Evolutionary conservation across 2,797 vertebrate genomes (phyloP), one percentile per base, ranked within the genome.

Genomic region (Buphagus erythrorhynchus): DNA sequence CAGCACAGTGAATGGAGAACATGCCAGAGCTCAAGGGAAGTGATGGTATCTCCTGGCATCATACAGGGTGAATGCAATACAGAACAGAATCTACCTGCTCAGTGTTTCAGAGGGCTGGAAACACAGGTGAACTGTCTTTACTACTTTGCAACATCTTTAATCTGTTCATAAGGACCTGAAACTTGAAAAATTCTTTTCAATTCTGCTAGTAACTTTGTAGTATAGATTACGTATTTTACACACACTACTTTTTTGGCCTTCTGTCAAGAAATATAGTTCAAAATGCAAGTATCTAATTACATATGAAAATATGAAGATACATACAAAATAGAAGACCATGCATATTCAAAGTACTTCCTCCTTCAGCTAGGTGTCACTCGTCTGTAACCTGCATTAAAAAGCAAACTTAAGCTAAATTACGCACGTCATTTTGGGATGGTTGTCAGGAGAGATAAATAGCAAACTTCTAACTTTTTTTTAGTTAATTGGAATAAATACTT

Each of bases 331-430:
- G 45, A 71, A 52, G 36, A 33, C 45, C 45, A 12, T 1, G 10
- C 19, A 21, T 81, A 69, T 61, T 80, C 49, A 68, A 13, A 86
- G 45, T 80, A 83, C 65, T 94, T 73, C 65, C 52, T 43, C 54
- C 28, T 86, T 91, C 84, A 95, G 84, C 75, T 87, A 82, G 81
- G 74, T 96, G 95, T 84, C 81, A 77, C 86, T 92, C 28, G 28
- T 76, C 88, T 90, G 62, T 87, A 91, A 65, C 66, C 85, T 82
- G 33, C 54, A 75, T 42, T 72, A 54, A 74, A 87, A 80, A 55
- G 40, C 25, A 78, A 61, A 72, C 63, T 26, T 65, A 31, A 87
- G 59, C 42, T 83, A 43, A 67, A 40, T 74, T 43, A 43, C 38
- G 28, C 38, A 62, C 16, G 29, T 86, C 10, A 38, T 62, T 88